Evolutionary conservation across 2,113 vertebrate genomes (phyloP), one percentile per base, ranked within the genome.

Genomic region (Syrrhaptes paradoxus): DNA sequence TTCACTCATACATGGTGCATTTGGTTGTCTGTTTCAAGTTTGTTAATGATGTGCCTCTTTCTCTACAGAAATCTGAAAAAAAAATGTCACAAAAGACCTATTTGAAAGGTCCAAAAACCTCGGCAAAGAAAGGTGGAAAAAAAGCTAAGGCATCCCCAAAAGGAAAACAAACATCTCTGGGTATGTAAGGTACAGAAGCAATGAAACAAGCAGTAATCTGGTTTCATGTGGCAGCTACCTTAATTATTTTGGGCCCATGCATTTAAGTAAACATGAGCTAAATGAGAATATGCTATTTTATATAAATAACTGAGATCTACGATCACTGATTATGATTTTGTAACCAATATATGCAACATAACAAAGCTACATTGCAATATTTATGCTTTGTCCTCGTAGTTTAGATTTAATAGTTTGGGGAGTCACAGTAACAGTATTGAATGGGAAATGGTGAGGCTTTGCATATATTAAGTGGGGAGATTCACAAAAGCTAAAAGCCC

Each of bases 11-110:
- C 9, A 4, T 34, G 3, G n/a, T 43, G 3, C 25, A 32, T 54
- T 76, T 34, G 5, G 3, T 55, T 71, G n/a, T 43, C 26, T 72
- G 6, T 49, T 55, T 52, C 45, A 75, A 87, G 59, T 51, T 89
- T 46, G 63, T 38, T 89, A 22, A 94, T 71, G 15, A 43, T 17
- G 48, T 1, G 0, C 97, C 34, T 96, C 75, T 85, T 82, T 89
- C 32, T 89, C 95, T 95, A 83, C 52, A 58, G 54, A 92, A 83
- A 66, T 70, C 76, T 84, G 73, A 79, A 94, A 93, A 85, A 70
- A n/a, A 86, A 98, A 38, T 98, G 98, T 52, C 91, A 43, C 31
- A 87, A 72, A 85, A 96, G 84, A 90, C 67, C 18, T 32, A 51
- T 38, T 28, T 9, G 9, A 86, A 97, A 76, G n/a, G 82, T 90